These are phyloP conservation scores for Neodiprion fabricii DNA, from an alignment of 1,140 invertebrate species.

Conservation along the genomic window DNA sequence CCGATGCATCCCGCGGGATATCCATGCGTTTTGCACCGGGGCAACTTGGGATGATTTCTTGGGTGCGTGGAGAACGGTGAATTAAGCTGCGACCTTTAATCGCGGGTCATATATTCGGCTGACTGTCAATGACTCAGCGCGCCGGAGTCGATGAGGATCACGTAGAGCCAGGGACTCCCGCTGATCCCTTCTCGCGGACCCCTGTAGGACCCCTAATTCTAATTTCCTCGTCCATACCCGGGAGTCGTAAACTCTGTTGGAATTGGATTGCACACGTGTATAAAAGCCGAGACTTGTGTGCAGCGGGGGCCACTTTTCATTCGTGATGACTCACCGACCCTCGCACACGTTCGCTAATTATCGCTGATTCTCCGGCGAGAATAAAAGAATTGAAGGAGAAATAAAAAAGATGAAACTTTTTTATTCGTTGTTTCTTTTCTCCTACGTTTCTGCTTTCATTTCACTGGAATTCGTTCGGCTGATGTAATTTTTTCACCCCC, in stretches of 20 bases:
- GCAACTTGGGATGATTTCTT: no score
- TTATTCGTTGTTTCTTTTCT: no score
- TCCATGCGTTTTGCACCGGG: no score
- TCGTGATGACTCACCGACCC: background rate
- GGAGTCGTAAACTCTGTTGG: conserved; percentile 23
- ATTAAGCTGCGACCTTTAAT: background rate
- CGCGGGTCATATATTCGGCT: conserved; percentile 32
- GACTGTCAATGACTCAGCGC: conserved; percentile 38
- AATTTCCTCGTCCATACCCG: background rate
- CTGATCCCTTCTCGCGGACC: background rate
- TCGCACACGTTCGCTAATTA: no score
- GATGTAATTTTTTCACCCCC: no score
- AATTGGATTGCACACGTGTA: conserved; percentile 28
- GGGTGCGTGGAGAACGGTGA: no score
- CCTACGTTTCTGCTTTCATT: no score
- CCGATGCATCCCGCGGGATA: no score
- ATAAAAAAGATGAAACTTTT: no score
- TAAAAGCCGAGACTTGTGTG: background rate
- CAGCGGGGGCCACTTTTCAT: background rate
- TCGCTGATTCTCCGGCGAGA: no score
- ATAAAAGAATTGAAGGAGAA: no score
- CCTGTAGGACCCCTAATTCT: background rate
- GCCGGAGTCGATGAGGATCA: conserved; percentile 30
- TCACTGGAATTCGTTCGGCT: no score
- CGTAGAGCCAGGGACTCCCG: background rate